Evolutionary conservation across 2,888 invertebrate species (phyloP).

Genomic region (Sesia apiformis): DNA sequence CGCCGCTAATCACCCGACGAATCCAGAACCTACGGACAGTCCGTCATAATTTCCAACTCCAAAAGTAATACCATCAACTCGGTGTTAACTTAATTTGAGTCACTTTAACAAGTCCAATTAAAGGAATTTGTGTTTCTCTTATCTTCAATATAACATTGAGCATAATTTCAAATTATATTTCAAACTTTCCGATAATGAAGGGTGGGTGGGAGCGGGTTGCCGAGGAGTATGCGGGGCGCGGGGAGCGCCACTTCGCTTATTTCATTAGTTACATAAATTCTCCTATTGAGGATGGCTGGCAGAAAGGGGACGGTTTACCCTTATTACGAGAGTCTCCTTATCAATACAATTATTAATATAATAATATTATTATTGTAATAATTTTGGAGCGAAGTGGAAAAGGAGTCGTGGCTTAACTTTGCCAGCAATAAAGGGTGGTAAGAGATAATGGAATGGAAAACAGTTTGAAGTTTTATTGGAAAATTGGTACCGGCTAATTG

Average conservation of each 20-base stretch:
- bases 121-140: slow-evolving; percentile 76
- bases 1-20: slow-evolving; percentile 55
- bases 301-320: slow-evolving; percentile 75
- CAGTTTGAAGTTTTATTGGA: slow-evolving; percentile 75
- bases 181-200: slow-evolving; percentile 76
- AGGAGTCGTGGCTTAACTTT: slow-evolving; percentile 69
- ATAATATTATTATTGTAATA: slow-evolving; percentile 75
- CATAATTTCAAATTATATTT: slow-evolving; percentile 76
- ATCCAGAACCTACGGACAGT: slow-evolving; percentile 51
- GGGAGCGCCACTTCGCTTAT: slow-evolving; percentile 68
- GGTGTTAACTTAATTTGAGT: slow-evolving; percentile 75
- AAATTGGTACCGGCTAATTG: slow-evolving; percentile 72
- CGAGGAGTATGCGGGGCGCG: slow-evolving; percentile 20
- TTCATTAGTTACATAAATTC: slow-evolving; percentile 76
- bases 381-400: slow-evolving; percentile 62
- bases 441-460: slow-evolving; percentile 75
- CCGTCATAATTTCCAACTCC: slow-evolving; percentile 70
- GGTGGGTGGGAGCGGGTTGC: slow-evolving; percentile 45
- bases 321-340: slow-evolving; percentile 75
- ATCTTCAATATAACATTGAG: slow-evolving; percentile 76
- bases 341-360: slow-evolving; percentile 76
- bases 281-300: slow-evolving; percentile 74
- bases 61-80: slow-evolving; percentile 74
- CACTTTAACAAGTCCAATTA: slow-evolving; percentile 76
- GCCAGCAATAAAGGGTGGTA: slow-evolving; percentile 70